Evolutionary conservation across 2,888 invertebrate genomes (phyloP).

Genomic region (Clistopyga incitator): DNA sequence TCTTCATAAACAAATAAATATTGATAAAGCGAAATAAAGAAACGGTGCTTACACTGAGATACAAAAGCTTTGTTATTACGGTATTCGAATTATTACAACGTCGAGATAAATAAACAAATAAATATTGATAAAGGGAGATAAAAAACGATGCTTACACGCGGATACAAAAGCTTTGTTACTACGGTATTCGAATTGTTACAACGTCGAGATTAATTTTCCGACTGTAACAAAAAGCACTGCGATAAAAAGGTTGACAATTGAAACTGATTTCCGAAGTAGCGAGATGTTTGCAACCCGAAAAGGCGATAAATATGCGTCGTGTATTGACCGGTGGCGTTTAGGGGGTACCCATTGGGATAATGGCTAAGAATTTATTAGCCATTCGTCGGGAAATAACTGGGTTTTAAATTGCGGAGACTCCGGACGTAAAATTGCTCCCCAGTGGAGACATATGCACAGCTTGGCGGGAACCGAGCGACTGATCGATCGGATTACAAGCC

Average conservation of each 20-base stretch:
- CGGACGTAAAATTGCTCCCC: background rate
- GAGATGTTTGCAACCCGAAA: background rate
- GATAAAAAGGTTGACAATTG: background rate
- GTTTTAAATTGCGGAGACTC: background rate
- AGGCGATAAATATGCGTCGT: background rate
- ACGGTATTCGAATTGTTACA: no score
- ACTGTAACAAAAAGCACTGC: no score
- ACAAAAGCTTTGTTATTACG: no score
- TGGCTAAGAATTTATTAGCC: background rate
- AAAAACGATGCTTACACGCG: no score
- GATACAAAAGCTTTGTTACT: no score
- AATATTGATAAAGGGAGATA: no score
- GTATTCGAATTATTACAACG: no score
- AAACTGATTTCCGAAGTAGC: background rate
- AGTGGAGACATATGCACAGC: background rate
- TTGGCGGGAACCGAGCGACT: constrained; percentile 8
- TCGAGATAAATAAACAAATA: no score
- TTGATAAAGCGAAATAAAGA: no score
- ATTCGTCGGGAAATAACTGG: background rate
- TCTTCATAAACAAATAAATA: no score
- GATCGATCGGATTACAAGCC: constrained; percentile 23
- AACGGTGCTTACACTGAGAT: no score
- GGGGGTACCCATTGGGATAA: background rate
- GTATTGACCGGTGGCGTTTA: background rate
- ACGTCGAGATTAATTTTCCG: no score